Evolutionary conservation across 2,113 vertebrate species (phyloP), one percentile per base, ranked within the genome.

Genomic region (Xiphophorus maculatus): DNA sequence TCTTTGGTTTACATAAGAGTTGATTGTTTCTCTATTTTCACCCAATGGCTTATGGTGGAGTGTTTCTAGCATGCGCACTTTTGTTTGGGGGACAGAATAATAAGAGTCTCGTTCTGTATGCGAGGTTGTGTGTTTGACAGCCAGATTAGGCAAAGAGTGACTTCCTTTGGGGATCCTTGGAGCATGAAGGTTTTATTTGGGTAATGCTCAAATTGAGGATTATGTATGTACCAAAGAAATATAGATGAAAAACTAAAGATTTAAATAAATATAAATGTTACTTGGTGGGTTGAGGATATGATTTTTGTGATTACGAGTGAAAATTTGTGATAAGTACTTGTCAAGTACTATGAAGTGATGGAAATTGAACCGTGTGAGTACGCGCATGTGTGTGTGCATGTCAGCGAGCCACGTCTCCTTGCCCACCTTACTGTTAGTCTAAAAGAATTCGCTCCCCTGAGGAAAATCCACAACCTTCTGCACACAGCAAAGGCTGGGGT

Each of bases 381-480:
- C n/a, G 10, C 27, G 22, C 2, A 15, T n/a, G 35, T 5, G 42
- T 28, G 72, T 48, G 62, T 27, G 66, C 30, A 40, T 32, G 4
- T 42, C 82, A 69, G 81, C 79, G 83, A 88, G 80, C 88, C 73
- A 79, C 74, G 89, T 75, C 76, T 87, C 84, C 87, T 85, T 82
- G 90, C 93, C 88, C 89, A 93, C 92, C 90, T 92, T 93, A 92
- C 91, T 94, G 91, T 91, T n/a, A n/a, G 25, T n/a, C 17, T n/a
- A 58, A 58, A 58, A 58, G 22, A 25, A 58, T 25, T 58, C 67
- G 63, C 33, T 75, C 81, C 82, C 79, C 63, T 42, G 76, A 85
- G 89, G 77, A 89, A 90, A 88, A 93, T 90, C 85, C 83, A 81
- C 81, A 79, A 91, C 91, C 90, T 85, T 81, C 40, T 91, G 89